Percentiles rank a stretch among this genome's conserved stretches.
Conservation (phyloP, 2,888 invertebrate species). For the Helobdella robusta region DNA sequence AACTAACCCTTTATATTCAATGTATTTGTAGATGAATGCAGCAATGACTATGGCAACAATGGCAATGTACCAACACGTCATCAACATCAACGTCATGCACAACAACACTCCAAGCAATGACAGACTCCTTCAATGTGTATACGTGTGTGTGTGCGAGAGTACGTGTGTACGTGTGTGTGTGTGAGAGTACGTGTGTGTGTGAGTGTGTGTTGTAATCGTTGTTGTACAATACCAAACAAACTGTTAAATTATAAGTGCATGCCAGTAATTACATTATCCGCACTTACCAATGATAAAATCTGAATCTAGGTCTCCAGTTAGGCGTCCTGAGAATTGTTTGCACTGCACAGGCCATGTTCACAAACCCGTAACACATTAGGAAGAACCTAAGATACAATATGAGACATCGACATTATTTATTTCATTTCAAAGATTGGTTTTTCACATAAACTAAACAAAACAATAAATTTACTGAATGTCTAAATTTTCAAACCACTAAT, state of each 20-base stretch:
- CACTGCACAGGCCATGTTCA: slow-evolving; percentile 93
- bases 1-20: slow-evolving; percentile 21
- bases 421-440: background rate
- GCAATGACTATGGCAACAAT: slow-evolving; percentile 18
- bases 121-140: slow-evolving; percentile 23
- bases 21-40: slow-evolving; percentile 25
- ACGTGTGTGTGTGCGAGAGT: too few relatives aligned
- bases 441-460: background rate
- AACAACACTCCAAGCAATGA: slow-evolving; percentile 19
- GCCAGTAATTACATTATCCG: too few relatives aligned
- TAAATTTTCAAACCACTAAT: too few relatives aligned
- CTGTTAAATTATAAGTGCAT: too few relatives aligned
- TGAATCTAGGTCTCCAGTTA: slow-evolving; percentile 96
- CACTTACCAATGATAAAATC: slow-evolving; percentile 86
- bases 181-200: too few relatives aligned
- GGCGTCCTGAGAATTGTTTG: slow-evolving; percentile 83
- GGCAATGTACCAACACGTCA: slow-evolving; percentile 23
- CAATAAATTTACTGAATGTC: too few relatives aligned
- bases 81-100: slow-evolving; percentile 22
- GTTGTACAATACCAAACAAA: too few relatives aligned
- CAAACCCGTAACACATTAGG: slow-evolving; percentile 99
- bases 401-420: background rate
- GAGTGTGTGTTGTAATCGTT: too few relatives aligned
- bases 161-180: too few relatives aligned
- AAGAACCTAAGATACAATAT: slow-evolving; percentile 60